Base-by-base conservation (phyloP, 2,888 invertebrate species). In the Mesoligia furuncula region DNA sequence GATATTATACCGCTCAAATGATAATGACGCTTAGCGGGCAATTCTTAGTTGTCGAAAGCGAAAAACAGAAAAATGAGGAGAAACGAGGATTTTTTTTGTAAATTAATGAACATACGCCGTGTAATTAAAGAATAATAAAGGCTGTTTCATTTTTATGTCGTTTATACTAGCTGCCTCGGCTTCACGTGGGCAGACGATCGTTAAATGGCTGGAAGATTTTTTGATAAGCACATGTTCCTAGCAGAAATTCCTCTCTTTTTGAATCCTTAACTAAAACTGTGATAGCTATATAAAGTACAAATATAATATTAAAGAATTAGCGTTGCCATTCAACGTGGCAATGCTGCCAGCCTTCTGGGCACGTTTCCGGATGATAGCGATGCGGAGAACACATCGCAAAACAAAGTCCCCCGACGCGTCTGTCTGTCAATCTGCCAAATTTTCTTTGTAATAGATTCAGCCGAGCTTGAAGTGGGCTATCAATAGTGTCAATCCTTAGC, bases 61-160 rank as follows among this genome's bases (percentile, higher is more conserved):
- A 31, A 31, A 8, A 48, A 48, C 24, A 48, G 31, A 13, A 68
- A 27, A 48, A 48, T 24, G 8, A 20, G 45, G 67, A 13, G 6
- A 27, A 48, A 20, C 24, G 31, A 11, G 9, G 31, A 69, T 31
- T 11, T 27, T 45, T 17, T 31, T 31, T 31, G 2, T 24, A 6
- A 20, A 36, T 2, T 8, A 39, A 70, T 42, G 8, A 70, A n/a
- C n/a, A 9, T n/a, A 15, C 15, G 5, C 73, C n/a, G 15, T 36
- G 1, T 72, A 39, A 73, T 72, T 48, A 48, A 72, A 71, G 9
- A 71, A 71, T 72, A 72, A 48, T 73, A 72, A 36, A 36, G n/a
- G 48, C n/a, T 9, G 17, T 42, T 65, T 27, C 11, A 45, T 36
- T 48, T n/a, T 31, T 5, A 72, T 72, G 48, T 13, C 20, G 24